Evolutionary conservation across 2,797 vertebrate species (phyloP).

Genomic region (Arnoldichthys spilopterus): DNA sequence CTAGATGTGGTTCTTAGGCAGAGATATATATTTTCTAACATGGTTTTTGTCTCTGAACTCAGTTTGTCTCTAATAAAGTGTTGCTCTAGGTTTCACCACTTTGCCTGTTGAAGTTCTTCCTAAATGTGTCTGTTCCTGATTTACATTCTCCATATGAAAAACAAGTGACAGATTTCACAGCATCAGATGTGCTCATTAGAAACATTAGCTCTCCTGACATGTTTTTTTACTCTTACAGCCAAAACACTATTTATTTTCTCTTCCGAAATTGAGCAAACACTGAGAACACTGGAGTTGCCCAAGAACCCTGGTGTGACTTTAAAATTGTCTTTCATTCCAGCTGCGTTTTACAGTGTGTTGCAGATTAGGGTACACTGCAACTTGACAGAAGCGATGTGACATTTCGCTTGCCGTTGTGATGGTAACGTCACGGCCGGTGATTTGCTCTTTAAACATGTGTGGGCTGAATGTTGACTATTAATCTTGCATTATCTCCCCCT

Average conservation of each 20-base stretch:
- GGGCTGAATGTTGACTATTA: constrained; percentile 17
- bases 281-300: neutral
- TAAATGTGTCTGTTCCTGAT: neutral
- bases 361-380: constrained; percentile 21
- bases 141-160: neutral
- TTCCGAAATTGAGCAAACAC: neutral
- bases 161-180: neutral
- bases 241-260: neutral
- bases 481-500: neutral
- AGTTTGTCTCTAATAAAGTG: constrained; percentile 6
- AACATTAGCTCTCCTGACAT: neutral
- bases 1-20: neutral
- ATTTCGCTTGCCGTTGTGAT: constrained; percentile 40
- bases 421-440: constrained; percentile 24
- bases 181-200: neutral
- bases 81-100: neutral
- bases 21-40: neutral
- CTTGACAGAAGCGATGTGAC: constrained; percentile 36
- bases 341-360: neutral
- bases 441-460: constrained; percentile 17
- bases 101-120: neutral
- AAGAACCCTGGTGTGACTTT: neutral
- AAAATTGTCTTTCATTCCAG: neutral
- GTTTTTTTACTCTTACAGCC: neutral
- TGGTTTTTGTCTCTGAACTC: neutral